Evolutionary conservation across 2,888 invertebrate genomes (phyloP).

Genomic region (Agonopterix arenella): DNA sequence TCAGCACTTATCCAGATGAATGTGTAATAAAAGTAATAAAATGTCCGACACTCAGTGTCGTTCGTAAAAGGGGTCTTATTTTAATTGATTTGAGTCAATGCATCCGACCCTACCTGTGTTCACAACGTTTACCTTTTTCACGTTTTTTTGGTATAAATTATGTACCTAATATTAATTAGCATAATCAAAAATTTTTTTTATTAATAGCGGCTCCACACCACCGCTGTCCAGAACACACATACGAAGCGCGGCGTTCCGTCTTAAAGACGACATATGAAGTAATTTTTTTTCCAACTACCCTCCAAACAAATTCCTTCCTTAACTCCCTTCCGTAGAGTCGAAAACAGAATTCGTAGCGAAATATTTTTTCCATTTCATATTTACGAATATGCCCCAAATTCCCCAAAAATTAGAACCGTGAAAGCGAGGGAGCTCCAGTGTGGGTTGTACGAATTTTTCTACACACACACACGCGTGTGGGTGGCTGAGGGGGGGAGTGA

Average conservation of each 20-base stretch:
- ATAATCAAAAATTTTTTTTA: background rate
- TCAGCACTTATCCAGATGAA: too few species aligned
- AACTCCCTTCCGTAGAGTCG: slow-evolving; percentile 26
- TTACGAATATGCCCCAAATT: slow-evolving; percentile 79
- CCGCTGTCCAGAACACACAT: slow-evolving; percentile 61
- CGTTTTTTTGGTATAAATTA: too few species aligned
- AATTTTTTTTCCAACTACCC: slow-evolving; percentile 69
- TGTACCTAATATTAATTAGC: background rate
- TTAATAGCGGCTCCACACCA: slow-evolving; percentile 31
- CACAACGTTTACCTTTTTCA: too few species aligned
- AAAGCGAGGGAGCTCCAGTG: slow-evolving; percentile 54
- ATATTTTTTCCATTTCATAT: slow-evolving; percentile 78
- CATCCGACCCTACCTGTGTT: too few species aligned
- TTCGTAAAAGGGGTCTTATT: too few species aligned
- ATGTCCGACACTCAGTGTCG: too few species aligned
- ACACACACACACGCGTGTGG: slow-evolving; percentile 37
- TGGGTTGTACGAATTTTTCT: slow-evolving; percentile 49
- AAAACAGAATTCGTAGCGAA: slow-evolving; percentile 46
- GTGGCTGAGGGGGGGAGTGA: slow-evolving; percentile 28
- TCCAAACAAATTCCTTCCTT: slow-evolving; percentile 37
- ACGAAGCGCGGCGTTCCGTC: slow-evolving; percentile 74
- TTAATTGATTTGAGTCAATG: too few species aligned
- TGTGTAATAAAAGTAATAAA: too few species aligned
- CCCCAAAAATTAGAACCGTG: slow-evolving; percentile 78
- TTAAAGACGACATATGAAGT: slow-evolving; percentile 78